Evolutionary conservation across 2,113 vertebrate genomes (phyloP).

Genomic region (Naja naja): DNA sequence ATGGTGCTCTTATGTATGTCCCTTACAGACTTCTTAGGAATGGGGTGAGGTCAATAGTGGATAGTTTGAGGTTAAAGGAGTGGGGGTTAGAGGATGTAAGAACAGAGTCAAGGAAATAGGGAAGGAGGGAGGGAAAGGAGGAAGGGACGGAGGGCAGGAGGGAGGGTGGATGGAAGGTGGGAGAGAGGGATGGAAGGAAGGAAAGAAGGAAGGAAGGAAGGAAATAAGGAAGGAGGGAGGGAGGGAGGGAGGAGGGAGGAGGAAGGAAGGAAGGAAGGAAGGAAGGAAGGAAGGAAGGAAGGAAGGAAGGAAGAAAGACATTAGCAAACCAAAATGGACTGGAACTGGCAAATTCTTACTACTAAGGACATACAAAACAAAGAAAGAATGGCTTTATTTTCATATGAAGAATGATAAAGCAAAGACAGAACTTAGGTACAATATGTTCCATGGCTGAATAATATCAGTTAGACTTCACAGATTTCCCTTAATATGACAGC

Average conservation of each 20-base stretch:
- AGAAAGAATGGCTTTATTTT: neutral
- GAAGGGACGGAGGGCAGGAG: accelerated
- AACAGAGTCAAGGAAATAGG: no score
- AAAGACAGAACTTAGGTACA: neutral
- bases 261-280: neutral
- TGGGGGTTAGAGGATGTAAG: no score
- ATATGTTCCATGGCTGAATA: neutral
- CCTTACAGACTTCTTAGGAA: no score
- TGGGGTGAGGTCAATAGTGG: no score
- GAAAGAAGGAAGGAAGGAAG: no score
- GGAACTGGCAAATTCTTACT: neutral
- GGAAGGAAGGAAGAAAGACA: neutral
- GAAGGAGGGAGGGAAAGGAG: neutral
- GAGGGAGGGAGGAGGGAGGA: accelerated
- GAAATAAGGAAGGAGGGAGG: no score
- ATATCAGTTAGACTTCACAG: neutral
- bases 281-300: neutral
- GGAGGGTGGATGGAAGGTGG: no score
- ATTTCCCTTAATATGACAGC: neutral
- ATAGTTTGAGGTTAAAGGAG: no score
- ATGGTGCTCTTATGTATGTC: no score
- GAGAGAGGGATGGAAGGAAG: no score
- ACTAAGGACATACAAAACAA: neutral
- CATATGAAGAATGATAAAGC: neutral
- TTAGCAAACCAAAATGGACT: neutral